Evolutionary conservation across 2,797 vertebrate genomes (phyloP).

Genomic region (Rhabdophis nuchalis): DNA sequence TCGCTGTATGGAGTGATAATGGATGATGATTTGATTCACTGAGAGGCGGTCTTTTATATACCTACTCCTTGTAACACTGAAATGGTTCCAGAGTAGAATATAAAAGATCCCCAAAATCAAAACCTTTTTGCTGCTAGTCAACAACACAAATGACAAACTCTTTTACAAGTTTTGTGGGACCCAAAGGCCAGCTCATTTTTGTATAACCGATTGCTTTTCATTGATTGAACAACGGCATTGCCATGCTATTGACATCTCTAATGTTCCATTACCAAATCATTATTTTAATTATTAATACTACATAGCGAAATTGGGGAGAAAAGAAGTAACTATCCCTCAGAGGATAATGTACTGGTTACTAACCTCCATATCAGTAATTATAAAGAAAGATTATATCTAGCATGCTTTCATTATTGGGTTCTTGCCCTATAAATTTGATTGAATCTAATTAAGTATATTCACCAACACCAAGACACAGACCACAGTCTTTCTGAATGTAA

Average conservation of each 20-base stretch:
- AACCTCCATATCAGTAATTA: constrained; percentile 30
- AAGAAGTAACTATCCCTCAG: constrained; percentile 31
- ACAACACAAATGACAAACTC: not conserved
- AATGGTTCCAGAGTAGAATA: not conserved
- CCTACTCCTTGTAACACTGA: not conserved
- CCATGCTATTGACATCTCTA: constrained; percentile 28
- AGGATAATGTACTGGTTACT: constrained; percentile 35
- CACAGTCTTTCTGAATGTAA: constrained; percentile 56
- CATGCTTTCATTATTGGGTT: constrained; percentile 51
- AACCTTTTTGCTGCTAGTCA: not conserved
- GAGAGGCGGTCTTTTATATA: not conserved
- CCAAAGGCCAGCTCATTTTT: constrained; percentile 9
- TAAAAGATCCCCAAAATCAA: constrained; percentile 13
- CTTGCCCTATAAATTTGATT: constrained; percentile 58
- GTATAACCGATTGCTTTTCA: constrained; percentile 6
- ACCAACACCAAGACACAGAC: constrained; percentile 56
- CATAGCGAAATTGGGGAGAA: constrained; percentile 37
- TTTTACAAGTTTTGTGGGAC: constrained; percentile 1
- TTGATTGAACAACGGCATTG: constrained; percentile 21
- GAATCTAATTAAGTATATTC: constrained; percentile 71
- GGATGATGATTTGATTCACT: not conserved
- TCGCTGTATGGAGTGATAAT: not conserved
- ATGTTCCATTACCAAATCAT: not conserved
- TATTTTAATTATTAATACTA: constrained; percentile 52
- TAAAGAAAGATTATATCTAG: constrained; percentile 50